These are phyloP conservation scores for Acheta domesticus DNA, from an alignment of 2,888 invertebrate species.

Conservation along the genomic window DNA sequence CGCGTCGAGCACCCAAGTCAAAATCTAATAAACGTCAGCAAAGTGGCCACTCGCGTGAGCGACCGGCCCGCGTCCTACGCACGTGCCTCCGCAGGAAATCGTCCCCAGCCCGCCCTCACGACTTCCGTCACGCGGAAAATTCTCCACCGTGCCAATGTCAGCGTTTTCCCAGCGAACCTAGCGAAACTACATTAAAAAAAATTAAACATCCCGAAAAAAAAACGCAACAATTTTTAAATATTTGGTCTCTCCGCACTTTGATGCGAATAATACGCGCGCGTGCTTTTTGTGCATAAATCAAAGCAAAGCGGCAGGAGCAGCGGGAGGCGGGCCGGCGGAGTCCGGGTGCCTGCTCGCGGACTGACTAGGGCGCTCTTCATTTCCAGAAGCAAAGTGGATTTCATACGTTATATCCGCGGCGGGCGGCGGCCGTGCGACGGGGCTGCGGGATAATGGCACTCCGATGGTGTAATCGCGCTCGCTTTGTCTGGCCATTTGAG, in stretches of 20 bases:
- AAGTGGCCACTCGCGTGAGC: no score
- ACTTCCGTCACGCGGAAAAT: background rate
- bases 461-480: conserved; percentile 9
- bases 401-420: background rate
- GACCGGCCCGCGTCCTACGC: no score
- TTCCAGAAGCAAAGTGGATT: conserved; percentile 4
- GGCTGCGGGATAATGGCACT: conserved; percentile 6
- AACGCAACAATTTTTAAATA: background rate
- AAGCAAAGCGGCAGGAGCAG: background rate
- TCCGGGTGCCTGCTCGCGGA: background rate
- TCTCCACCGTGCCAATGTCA: background rate
- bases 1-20: no score
- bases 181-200: background rate
- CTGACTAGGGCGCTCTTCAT: background rate
- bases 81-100: no score
- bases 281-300: background rate
- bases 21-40: no score
- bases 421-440: background rate
- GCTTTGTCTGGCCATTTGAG: conserved; percentile 9
- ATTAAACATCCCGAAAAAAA: background rate
- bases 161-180: background rate
- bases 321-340: background rate
- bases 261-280: background rate
- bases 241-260: background rate
- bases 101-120: background rate